Percentiles rank a stretch among this genome's conserved stretches.
phyloP scores from a whole-genome alignment of 2,113 vertebrate species.

The Orthonyx spaldingii region DNA sequence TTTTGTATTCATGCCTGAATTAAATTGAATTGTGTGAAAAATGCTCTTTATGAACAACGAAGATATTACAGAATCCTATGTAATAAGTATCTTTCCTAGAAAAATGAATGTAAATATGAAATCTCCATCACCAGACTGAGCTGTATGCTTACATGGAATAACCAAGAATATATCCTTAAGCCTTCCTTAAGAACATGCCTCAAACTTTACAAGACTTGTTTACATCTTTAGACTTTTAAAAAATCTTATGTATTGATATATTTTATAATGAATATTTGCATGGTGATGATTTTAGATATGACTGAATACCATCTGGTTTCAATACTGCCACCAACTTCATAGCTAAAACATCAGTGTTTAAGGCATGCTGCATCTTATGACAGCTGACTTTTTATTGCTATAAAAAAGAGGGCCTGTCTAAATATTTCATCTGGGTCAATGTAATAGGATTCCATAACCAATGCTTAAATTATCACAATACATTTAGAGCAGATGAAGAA shows the following conservation, averaged over 20 bases:
- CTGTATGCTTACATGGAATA: too few species aligned
- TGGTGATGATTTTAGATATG: not conserved
- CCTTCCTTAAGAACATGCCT: not conserved
- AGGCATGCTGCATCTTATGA: not conserved
- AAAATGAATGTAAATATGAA: not conserved
- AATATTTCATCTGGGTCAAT: not conserved
- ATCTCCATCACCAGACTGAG: not conserved
- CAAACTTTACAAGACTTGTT: not conserved
- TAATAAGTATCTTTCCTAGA: not conserved
- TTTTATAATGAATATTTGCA: not conserved
- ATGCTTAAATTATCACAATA: not conserved
- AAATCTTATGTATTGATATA: not conserved
- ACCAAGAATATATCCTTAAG: not conserved
- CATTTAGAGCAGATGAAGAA: not conserved
- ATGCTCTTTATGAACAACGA: not conserved
- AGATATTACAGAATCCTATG: not conserved
- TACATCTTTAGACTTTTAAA: not conserved
- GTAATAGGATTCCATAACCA: not conserved
- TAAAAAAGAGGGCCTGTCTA: not conserved
- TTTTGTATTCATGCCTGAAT: not conserved
- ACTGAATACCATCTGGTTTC: not conserved
- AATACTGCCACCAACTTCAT: not conserved
- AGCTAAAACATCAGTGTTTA: not conserved
- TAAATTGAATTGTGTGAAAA: not conserved
- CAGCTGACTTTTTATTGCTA: not conserved